Conservation (phyloP, 2,888 invertebrate genomes). For the Choristoneura rosaceana region DNA sequence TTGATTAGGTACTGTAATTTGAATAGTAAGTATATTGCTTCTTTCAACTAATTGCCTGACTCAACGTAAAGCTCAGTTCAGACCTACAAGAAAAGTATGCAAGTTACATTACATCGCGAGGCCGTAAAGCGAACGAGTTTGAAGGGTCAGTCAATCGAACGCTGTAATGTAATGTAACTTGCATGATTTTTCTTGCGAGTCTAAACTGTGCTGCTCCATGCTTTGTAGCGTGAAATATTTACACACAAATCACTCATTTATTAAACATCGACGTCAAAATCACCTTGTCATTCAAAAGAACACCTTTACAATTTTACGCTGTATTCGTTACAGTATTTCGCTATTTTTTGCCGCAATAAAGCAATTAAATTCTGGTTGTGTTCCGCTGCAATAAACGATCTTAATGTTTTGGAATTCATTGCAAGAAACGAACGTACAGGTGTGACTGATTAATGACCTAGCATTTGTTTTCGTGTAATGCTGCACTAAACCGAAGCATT, state of each 20-base stretch:
- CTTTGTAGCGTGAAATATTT: not conserved
- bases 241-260: slow-evolving; percentile 18
- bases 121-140: no score
- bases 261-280: slow-evolving; percentile 22
- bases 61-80: no score
- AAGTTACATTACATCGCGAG: no score
- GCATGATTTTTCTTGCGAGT: no score
- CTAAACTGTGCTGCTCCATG: no score
- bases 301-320: slow-evolving; percentile 12
- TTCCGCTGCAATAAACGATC: slow-evolving; percentile 1
- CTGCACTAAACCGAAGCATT: slow-evolving; percentile 5
- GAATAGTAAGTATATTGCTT: no score
- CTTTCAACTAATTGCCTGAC: no score
- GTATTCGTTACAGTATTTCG: slow-evolving; percentile 6
- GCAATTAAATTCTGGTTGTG: slow-evolving; percentile 25
- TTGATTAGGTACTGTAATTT: no score
- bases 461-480: not conserved
- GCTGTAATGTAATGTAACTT: no score
- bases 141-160: no score
- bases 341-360: slow-evolving; percentile 36
- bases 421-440: slow-evolving; percentile 26
- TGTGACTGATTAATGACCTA: slow-evolving; percentile 33
- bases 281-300: slow-evolving; percentile 21
- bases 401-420: slow-evolving; percentile 27
- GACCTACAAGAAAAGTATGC: no score